Evolutionary conservation across 2,888 invertebrate species (phyloP).

Genomic region (Cheilosia scutellata): DNA sequence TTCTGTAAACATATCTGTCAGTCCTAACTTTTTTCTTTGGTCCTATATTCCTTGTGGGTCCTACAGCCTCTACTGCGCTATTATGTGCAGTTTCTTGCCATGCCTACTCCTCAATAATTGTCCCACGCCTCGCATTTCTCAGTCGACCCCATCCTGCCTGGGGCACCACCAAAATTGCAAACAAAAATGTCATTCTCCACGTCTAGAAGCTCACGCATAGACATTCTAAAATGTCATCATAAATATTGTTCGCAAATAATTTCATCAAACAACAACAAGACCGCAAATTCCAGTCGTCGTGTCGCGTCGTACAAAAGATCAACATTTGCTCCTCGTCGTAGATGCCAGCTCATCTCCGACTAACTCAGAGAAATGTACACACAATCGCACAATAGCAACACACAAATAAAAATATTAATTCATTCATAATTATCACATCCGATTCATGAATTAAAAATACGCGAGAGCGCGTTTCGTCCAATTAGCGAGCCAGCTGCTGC

Average conservation of each 20-base stretch:
- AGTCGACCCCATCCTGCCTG: too few species aligned
- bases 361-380: neutral
- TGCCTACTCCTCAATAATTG: too few species aligned
- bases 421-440: constrained; percentile 75
- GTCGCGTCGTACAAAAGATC: constrained; percentile 4
- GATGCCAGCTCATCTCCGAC: constrained; percentile 44
- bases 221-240: too few species aligned
- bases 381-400: neutral
- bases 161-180: too few species aligned
- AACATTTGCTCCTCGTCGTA: constrained; percentile 30
- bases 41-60: too few species aligned
- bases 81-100: too few species aligned
- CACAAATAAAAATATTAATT: constrained; percentile 31
- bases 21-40: too few species aligned
- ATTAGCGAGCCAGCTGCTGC: constrained; percentile 19
- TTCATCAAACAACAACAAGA: neutral
- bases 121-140: too few species aligned
- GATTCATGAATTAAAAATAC: constrained; percentile 75
- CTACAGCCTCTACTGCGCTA: too few species aligned
- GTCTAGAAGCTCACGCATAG: too few species aligned
- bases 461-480: constrained; percentile 63
- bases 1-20: too few species aligned
- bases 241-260: neutral
- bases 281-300: neutral
- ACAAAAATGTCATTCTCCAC: neutral